Evolutionary conservation across 1,140 invertebrate species (phyloP).

Genomic region (Anagrus nilaparvatae): DNA sequence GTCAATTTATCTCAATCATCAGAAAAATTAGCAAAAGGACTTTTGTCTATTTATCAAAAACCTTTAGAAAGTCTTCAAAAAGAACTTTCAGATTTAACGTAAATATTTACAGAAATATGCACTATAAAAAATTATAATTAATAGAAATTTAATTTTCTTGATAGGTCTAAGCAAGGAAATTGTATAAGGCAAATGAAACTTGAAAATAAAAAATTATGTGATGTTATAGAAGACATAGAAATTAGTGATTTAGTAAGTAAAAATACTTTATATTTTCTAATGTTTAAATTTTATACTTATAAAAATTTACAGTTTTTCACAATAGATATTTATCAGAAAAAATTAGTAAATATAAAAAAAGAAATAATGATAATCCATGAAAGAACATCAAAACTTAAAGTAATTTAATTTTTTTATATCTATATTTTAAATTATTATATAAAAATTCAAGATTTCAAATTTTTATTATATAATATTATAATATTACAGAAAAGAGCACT

Average conservation of each 20-base stretch:
- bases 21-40: conserved; percentile 29
- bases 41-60: conserved; percentile 30
- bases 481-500: conserved; percentile 34
- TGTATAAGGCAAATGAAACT: conserved; percentile 32
- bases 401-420: conserved; percentile 20
- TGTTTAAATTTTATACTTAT: neutral
- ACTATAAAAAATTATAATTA: neutral
- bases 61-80: conserved; percentile 31
- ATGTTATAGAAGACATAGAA: conserved; percentile 29
- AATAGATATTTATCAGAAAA: conserved; percentile 33
- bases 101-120: conserved; percentile 12
- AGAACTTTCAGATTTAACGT: conserved; percentile 36
- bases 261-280: conserved; percentile 5
- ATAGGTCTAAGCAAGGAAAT: conserved; percentile 34
- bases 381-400: conserved; percentile 34
- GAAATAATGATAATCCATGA: conserved; percentile 36
- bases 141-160: conserved; percentile 11
- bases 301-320: conserved; percentile 23
- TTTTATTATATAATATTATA: conserved; percentile 6
- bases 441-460: conserved; percentile 3
- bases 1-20: conserved; percentile 25
- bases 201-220: conserved; percentile 34
- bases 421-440: neutral
- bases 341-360: conserved; percentile 33
- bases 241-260: conserved; percentile 25